These are phyloP conservation scores for Monodelphis domestica DNA, from an alignment of 2,797 vertebrate species.

Conservation along the genomic window DNA sequence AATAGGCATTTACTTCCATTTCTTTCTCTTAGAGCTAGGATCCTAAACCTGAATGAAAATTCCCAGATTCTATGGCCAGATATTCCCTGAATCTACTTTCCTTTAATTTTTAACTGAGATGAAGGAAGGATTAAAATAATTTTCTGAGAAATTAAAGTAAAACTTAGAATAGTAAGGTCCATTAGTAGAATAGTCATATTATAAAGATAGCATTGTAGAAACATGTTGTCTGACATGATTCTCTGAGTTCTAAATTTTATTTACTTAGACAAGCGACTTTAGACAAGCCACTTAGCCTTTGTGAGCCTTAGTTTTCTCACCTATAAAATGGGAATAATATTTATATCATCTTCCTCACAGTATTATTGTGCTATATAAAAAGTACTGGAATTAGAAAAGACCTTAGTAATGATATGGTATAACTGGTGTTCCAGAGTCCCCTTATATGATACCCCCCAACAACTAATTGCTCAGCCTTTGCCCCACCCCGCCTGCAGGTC, in stretches of 20 bases:
- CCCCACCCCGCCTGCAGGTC: too few relatives aligned
- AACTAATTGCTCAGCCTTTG: not conserved
- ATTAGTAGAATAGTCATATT: not conserved
- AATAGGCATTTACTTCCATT: too few relatives aligned
- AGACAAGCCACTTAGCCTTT: not conserved
- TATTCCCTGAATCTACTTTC: not conserved
- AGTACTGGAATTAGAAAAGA: not conserved
- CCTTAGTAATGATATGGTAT: not conserved
- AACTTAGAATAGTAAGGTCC: not conserved
- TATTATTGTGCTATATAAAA: not conserved
- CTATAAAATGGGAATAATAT: not conserved
- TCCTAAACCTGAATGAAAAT: not conserved
- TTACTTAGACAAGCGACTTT: not conserved
- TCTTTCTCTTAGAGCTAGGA: not conserved
- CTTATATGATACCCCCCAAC: not conserved
- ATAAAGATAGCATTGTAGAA: not conserved
- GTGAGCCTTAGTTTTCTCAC: not conserved
- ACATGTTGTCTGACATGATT: not conserved
- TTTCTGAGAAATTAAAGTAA: not conserved
- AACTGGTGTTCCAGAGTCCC: not conserved
- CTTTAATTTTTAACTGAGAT: not conserved
- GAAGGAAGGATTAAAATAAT: not conserved
- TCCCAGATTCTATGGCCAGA: not conserved
- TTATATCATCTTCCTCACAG: not conserved
- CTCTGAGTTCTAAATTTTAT: not conserved